Percentiles rank a stretch among this genome's conserved stretches.
Conservation (phyloP, 2,113 vertebrate genomes). For the Recurvirostra avosetta region DNA sequence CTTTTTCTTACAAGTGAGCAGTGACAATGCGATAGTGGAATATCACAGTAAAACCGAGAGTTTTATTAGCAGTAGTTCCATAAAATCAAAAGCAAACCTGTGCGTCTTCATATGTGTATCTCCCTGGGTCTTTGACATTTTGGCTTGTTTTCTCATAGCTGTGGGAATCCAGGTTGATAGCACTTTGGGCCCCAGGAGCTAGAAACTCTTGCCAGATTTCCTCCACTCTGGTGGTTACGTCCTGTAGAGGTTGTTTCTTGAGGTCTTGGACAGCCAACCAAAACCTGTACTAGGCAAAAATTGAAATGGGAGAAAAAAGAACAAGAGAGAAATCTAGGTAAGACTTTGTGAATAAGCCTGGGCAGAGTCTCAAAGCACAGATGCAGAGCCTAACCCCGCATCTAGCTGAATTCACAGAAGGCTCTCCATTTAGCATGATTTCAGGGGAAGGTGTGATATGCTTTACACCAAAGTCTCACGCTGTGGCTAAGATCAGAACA, state of each 20-base stretch:
- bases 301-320: neutral
- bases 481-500: neutral
- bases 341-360: neutral
- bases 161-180: constrained; percentile 96
- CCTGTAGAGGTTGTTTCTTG: constrained; percentile 89
- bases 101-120: constrained; percentile 94
- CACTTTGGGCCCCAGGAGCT: constrained; percentile 90
- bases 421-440: neutral
- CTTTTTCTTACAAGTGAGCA: neutral
- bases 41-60: neutral
- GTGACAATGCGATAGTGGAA: neutral
- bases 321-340: neutral
- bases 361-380: neutral
- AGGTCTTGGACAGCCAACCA: constrained; percentile 95
- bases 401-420: neutral
- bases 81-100: constrained; percentile 79
- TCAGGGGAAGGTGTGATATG: neutral
- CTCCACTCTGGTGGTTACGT: constrained; percentile 85
- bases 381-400: neutral
- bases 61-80: constrained; percentile 19
- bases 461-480: neutral
- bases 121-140: constrained; percentile 92
- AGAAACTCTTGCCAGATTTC: constrained; percentile 98
- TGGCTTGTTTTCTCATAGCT: constrained; percentile 96
- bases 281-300: constrained; percentile 77